Conservation (phyloP, 2,797 vertebrate species). For the Bufotes viridis region DNA sequence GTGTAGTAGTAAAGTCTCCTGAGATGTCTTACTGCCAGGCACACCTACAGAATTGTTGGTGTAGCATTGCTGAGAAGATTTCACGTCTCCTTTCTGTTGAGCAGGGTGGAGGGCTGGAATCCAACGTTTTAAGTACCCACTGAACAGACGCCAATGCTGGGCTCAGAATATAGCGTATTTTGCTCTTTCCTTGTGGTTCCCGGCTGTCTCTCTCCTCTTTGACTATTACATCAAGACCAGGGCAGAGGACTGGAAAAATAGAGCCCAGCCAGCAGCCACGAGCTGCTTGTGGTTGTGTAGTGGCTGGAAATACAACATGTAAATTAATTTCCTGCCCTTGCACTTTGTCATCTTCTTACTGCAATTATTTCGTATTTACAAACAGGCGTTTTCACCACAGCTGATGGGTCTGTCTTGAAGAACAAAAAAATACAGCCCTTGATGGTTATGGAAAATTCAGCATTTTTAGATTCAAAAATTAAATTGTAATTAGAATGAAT, state of each 20-base stretch:
- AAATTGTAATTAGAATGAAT: slow-evolving; percentile 9
- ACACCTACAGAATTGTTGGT: neutral
- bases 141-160: slow-evolving; percentile 8
- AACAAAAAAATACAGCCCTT: neutral
- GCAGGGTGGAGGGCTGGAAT: neutral
- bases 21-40: neutral
- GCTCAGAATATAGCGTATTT: slow-evolving; percentile 23
- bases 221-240: slow-evolving; percentile 33
- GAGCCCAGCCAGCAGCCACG: slow-evolving; percentile 27
- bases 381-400: slow-evolving; percentile 24
- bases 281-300: slow-evolving; percentile 51
- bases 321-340: slow-evolving; percentile 53
- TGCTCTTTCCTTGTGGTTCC: slow-evolving; percentile 43
- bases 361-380: slow-evolving; percentile 57
- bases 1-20: neutral
- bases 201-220: slow-evolving; percentile 19
- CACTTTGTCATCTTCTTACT: slow-evolving; percentile 42
- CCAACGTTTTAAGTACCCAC: neutral
- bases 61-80: neutral
- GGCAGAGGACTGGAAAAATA: slow-evolving; percentile 45
- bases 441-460: slow-evolving; percentile 17
- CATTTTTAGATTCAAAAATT: neutral
- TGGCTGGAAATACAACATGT: slow-evolving; percentile 56
- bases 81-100: neutral
- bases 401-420: neutral